Evolutionary conservation across 2,888 invertebrate genomes (phyloP), one percentile per base, ranked within the genome.

Genomic region (Rapana venosa): DNA sequence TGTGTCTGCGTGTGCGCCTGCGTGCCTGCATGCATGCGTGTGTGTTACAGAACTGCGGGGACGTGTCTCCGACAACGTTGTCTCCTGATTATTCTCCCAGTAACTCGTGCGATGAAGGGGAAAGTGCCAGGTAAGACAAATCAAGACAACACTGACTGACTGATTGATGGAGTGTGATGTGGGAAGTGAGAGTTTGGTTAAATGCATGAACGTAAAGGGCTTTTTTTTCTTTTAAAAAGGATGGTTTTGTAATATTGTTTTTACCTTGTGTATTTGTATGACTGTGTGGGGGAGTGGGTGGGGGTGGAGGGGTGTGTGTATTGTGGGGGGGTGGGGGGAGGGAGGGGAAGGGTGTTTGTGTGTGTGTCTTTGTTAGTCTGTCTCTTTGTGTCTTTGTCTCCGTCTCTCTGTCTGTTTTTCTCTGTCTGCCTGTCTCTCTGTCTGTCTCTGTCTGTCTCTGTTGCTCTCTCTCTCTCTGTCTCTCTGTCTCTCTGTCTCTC

Each of bases 31-130:
- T 47, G 47, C 20, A 26, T 47, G 47, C 2, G 36, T 70, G 87
- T 58, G 58, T 84, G 84, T 92, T 92, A 47, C 92, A 95, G 95
- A 95, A 94, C 90, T 94, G 94, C 91, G 95, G 95, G n/a, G 95
- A 95, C 89, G 95, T 95, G 0, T 95, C 95, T 0, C 95, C 95
- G 0, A 94, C 94, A 0, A 94, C 93, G 0, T 90, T 94, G 58
- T 95, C 95, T 11, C 95, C 95, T 0, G 95, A 95, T 32, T 92
- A 94, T 15, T 95, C 95, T 1, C 95, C 95, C 5, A 94, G 94
- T 81, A 95, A 95, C 90, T 95, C 95, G 0, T 95, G 95, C 92
- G 95, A 95, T 88, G 95, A 95, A 91, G 95, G 95, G 1, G 95
- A 95, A 81, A 92, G 92, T 11, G 94, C 93, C 32, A 94, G 93